Evolutionary conservation across 1,140 invertebrate genomes (phyloP), one percentile per base, ranked within the genome.

Genomic region (Hylaeus volcanicus): DNA sequence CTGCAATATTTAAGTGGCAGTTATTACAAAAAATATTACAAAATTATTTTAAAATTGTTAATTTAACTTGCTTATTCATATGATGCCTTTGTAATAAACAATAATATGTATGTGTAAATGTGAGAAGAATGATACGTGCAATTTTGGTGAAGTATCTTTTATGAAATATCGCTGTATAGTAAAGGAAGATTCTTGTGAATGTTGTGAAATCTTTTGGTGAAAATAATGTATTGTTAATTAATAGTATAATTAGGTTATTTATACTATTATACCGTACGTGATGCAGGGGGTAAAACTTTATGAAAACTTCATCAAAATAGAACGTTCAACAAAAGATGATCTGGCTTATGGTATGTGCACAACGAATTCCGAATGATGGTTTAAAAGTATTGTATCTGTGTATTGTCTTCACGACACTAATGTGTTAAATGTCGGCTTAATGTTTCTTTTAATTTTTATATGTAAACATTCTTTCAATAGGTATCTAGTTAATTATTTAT

Each of bases 71-170:
- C 82, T 88, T 88, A 86, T 81, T 84, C 84, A 85, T 88, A 88
- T 72, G 79, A 88, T 88, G 84, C 87, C 84, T 88, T 86, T 88
- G 87, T 88, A 88, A 87, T 88, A 82, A 88, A 88, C 53, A 71
- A 83, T 63, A 74, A 78, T 79, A 82, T 88, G 82, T 87, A 88
- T 87, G 79, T 87, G 80, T 88, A 88, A 87, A 87, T 87, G 76
- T 85, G 86, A 66, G 79, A 82, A 85, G 79, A 80, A 77, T 87
- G 85, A 65, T 85, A 85, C 82, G 85, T 87, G 76, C 85, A 85
- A 88, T 88, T 87, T 88, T 84, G 85, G 76, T 87, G 79, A 88
- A 87, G 79, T 88, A 85, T 78, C 73, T 74, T 85, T 85, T 87
- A 82, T 68, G 80, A 65, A 84, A 88, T 64, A 75, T 63, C 79